These are phyloP conservation scores for Aphelinus certus DNA, from an alignment of 1,140 invertebrate species.

Conservation along the genomic window DNA sequence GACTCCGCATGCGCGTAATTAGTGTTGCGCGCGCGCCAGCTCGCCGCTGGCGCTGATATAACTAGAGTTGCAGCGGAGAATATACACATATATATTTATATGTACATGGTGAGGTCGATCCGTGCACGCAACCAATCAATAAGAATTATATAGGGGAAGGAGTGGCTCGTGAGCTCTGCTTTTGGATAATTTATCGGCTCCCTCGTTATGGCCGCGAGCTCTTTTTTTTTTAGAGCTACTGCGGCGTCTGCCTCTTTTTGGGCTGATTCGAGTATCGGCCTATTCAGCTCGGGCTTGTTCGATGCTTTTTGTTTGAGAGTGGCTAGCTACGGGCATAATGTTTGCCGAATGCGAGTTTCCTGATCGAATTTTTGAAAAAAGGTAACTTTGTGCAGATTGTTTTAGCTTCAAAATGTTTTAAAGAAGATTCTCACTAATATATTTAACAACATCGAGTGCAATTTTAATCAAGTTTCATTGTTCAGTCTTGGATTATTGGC, in stretches of 20 bases:
- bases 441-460: too few relatives aligned
- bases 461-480: too few relatives aligned
- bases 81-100: conserved; percentile 37
- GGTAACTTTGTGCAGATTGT: too few relatives aligned
- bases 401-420: too few relatives aligned
- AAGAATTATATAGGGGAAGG: conserved; percentile 50
- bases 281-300: not conserved
- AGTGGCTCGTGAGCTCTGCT: conserved; percentile 10
- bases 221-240: too few relatives aligned
- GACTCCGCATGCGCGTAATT: conserved; percentile 57
- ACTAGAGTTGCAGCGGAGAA: conserved; percentile 11
- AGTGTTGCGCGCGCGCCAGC: conserved; percentile 51
- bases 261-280: too few relatives aligned
- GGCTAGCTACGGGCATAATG: too few relatives aligned
- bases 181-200: conserved; percentile 12
- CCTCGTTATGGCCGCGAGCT: not conserved
- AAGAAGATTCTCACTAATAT: too few relatives aligned
- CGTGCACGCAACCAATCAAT: conserved; percentile 50
- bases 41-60: not conserved
- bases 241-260: too few relatives aligned
- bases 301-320: not conserved
- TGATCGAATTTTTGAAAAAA: too few relatives aligned
- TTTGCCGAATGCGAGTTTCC: too few relatives aligned
- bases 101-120: conserved; percentile 53
- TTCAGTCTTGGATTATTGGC: too few relatives aligned